These are phyloP conservation scores for Halesus radiatus DNA, from an alignment of 1,140 invertebrate species.

Conservation along the genomic window DNA sequence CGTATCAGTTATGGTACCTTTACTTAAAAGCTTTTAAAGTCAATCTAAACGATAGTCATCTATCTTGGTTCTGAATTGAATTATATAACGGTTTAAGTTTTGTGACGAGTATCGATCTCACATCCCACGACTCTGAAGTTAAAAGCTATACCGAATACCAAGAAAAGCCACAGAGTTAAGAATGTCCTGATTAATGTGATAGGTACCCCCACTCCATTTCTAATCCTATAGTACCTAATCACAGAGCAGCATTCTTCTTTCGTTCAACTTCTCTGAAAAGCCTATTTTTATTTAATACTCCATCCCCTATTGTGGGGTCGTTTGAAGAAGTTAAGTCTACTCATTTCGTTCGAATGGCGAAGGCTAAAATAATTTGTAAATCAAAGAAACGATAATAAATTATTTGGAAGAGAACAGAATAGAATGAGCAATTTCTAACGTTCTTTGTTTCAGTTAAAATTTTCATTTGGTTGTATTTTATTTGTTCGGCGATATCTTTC, in stretches of 20 bases:
- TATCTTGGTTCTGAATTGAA: no score
- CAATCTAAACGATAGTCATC: no score
- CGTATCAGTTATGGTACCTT: no score
- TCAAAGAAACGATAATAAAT: slow-evolving; percentile 26
- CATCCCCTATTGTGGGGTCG: neutral
- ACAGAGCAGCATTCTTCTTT: neutral
- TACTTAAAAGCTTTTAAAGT: no score
- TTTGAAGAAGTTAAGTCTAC: neutral
- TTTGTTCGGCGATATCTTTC: neutral
- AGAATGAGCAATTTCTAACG: neutral
- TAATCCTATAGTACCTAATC: neutral
- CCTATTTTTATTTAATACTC: neutral
- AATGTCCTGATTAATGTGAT: no score
- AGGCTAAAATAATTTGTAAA: slow-evolving; percentile 14
- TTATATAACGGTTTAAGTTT: no score
- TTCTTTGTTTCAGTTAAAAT: slow-evolving; percentile 5
- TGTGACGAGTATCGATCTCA: no score
- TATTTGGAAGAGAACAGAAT: neutral
- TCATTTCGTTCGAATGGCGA: slow-evolving; percentile 1
- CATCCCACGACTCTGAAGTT: no score
- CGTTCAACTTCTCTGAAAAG: neutral
- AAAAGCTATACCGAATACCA: no score
- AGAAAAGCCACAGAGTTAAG: no score
- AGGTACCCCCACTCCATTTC: neutral
- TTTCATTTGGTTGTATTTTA: neutral